Evolutionary conservation across 2,888 invertebrate genomes (phyloP).

Genomic region (Carcina quercana): DNA sequence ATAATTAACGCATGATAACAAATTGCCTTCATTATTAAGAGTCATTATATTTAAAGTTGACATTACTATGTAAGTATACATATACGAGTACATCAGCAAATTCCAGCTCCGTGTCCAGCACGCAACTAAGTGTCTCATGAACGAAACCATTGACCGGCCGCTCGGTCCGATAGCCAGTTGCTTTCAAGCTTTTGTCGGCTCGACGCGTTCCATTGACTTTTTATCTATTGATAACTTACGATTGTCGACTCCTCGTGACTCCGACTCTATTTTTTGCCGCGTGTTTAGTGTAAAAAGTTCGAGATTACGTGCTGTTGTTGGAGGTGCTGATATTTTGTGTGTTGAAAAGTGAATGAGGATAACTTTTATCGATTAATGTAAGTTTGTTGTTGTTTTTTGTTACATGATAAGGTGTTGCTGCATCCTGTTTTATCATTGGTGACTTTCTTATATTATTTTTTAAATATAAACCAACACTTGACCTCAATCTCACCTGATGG

Average conservation of each 20-base stretch:
- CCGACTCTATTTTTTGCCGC: conserved; percentile 1
- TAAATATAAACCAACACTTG: too few species aligned
- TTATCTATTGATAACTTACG: neutral
- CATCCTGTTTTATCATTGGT: too few species aligned
- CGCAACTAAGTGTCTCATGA: neutral
- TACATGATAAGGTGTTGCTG: too few species aligned
- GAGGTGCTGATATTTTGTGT: conserved; percentile 5
- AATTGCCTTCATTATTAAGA: too few species aligned
- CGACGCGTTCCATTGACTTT: conserved; percentile 18
- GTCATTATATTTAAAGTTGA: too few species aligned
- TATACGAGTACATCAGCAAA: too few species aligned
- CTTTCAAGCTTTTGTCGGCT: conserved; percentile 21
- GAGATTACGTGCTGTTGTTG: conserved; percentile 4
- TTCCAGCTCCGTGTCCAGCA: conserved; percentile 6
- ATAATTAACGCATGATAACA: too few species aligned
- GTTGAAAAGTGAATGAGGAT: conserved; percentile 7
- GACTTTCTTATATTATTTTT: too few species aligned
- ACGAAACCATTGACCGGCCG: conserved; percentile 3
- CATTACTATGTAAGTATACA: too few species aligned
- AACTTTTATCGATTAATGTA: conserved; percentile 7
- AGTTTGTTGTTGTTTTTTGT: conserved; percentile 4
- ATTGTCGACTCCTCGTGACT: neutral
- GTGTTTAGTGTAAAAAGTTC: conserved; percentile 5
- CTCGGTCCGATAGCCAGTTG: conserved; percentile 22
- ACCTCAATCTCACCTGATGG: too few species aligned